Evolutionary conservation across 2,888 invertebrate species (phyloP).

Genomic region (Molanna angustata): DNA sequence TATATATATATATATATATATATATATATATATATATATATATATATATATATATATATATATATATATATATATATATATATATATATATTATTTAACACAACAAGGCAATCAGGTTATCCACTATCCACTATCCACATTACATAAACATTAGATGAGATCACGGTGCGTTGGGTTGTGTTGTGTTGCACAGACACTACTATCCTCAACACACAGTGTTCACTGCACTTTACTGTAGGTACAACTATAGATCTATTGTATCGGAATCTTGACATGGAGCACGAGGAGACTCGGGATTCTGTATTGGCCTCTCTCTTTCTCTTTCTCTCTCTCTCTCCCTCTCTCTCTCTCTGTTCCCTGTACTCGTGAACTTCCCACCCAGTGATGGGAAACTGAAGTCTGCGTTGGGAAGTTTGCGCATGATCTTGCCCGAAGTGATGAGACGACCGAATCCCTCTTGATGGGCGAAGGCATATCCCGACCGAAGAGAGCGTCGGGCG

Average conservation of each 20-base stretch:
- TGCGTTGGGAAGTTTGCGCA: conserved; percentile 79
- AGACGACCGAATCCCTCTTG: conserved; percentile 96
- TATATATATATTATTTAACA: too few species aligned
- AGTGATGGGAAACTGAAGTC: conserved; percentile 74
- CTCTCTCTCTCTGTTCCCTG: conserved; percentile 42
- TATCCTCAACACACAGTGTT: too few species aligned
- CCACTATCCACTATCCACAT: too few species aligned
- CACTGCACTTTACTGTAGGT: too few species aligned
- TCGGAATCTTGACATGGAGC: conserved; percentile 72
- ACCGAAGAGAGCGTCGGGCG: conserved; percentile 87
- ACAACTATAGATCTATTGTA: conserved; percentile 71
- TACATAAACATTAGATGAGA: too few species aligned
- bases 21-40: too few species aligned
- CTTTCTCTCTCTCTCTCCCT: conserved; percentile 41
- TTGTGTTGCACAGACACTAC: too few species aligned
- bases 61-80: too few species aligned
- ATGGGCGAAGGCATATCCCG: conserved; percentile 98
- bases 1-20: too few species aligned
- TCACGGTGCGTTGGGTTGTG: too few species aligned
- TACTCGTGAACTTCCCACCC: conserved; percentile 49
- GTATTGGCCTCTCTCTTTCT: conserved; percentile 39
- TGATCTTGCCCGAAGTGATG: conserved; percentile 96
- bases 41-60: too few species aligned
- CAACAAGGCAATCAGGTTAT: too few species aligned
- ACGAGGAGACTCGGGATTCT: conserved; percentile 40